Percentiles rank a stretch among this genome's conserved stretches.
phyloP scores from a whole-genome alignment of 2,113 vertebrate genomes.

The Stercorarius parasiticus region DNA sequence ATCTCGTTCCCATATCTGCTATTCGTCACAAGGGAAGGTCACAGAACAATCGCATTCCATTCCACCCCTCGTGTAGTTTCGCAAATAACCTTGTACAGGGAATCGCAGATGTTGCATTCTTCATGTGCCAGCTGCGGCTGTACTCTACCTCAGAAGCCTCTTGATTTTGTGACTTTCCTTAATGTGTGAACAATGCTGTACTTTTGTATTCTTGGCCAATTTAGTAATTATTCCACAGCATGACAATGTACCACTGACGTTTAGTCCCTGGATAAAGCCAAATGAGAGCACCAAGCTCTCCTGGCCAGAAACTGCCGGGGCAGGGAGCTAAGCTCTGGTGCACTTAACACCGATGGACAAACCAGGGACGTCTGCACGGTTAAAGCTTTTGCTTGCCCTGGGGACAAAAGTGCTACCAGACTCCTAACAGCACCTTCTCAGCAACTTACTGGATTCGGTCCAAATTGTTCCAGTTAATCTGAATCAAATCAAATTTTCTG shows the following conservation, averaged over 20 bases:
- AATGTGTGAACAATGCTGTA: too few species aligned
- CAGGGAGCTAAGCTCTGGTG: not conserved
- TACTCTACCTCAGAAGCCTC: too few species aligned
- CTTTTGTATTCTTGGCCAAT: too few species aligned
- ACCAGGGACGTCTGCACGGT: accelerated
- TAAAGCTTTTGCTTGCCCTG: not conserved
- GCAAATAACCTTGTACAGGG: too few species aligned
- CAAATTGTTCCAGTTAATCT: not conserved
- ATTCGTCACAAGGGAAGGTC: too few species aligned
- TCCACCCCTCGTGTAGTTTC: too few species aligned
- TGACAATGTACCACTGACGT: not conserved
- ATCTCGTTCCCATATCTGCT: too few species aligned
- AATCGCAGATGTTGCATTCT: too few species aligned
- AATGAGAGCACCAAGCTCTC: not conserved
- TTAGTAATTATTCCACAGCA: too few species aligned
- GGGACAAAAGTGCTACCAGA: not conserved
- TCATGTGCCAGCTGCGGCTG: too few species aligned
- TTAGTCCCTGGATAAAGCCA: not conserved
- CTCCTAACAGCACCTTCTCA: not conserved
- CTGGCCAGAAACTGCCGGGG: not conserved
- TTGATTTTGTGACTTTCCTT: too few species aligned
- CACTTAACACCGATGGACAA: not conserved
- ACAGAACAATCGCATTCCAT: too few species aligned
- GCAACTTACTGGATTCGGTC: not conserved
- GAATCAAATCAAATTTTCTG: not conserved